Base-by-base conservation (phyloP, 2,888 invertebrate genomes). In the Brachypterus glaber region DNA sequence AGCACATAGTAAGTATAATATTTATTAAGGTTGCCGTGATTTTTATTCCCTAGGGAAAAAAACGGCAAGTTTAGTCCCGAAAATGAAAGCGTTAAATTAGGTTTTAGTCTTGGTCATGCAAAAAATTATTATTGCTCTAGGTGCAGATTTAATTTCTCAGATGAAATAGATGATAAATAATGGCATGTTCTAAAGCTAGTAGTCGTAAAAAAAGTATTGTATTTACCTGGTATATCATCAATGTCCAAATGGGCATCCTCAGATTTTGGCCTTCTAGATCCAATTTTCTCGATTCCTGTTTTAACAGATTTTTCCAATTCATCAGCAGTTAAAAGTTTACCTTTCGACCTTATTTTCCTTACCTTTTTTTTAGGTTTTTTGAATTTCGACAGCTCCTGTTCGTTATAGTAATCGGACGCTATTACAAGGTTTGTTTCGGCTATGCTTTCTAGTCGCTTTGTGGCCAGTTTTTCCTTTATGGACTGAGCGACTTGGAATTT, bases 341-440 rank as follows among this genome's bases (percentile, higher is more conserved):
- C 65, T 54, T 76, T 77, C 27, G 73, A 71, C 1, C 84, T 65
- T 14, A 84, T 70, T 60, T 83, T 86, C 35, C 79, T 71, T 48
- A 81, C 74, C 70, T 77, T 81, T 54, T 77, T 82, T 64, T 86
- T 91, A 33, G 85, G 76, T 61, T 91, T 90, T 64, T 90, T 93
- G 64, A 93, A 92, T 67, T 83, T 85, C 37, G 82, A 76, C 44
- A 93, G 68, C 68, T 96, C 96, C 45, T 82, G 79, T 48, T 80
- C 76, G 39, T 85, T 85, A 59, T 82, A 82, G 66, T 91, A 97
- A 65, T 98, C 96, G 7, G 82, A 77, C 2, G 93, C 95, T 12
- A 89, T 49, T 49, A 73, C 76, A 18, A 79, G 71, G 51, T 76
- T 74, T 9, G 81, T 74, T 50, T 78, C 64, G 39, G 70, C 72